Evolutionary conservation across 2,797 vertebrate species (phyloP), one percentile per base, ranked within the genome.

Genomic region (Xiphorhynchus erythropygius): DNA sequence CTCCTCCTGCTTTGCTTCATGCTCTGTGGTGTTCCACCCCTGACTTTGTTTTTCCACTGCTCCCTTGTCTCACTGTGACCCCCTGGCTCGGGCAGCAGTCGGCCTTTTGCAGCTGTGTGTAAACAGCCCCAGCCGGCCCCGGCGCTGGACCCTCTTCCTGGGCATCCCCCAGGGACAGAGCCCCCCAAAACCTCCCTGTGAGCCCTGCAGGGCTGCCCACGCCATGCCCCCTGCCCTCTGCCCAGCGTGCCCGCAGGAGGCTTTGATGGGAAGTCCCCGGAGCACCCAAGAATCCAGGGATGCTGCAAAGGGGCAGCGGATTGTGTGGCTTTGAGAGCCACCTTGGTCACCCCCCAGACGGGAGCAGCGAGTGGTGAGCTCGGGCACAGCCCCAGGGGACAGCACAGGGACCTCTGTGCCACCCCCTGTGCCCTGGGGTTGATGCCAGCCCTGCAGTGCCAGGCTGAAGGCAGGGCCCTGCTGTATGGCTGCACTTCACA

Each of bases 1-100:
- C 77, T 80, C 91, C 93, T 89, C 94, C 60, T 60, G 76, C 80
- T 95, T 91, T 91, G 89, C 87, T 93, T 93, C 90, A 27, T 71
- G 93, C 89, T 94, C 70, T 59, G 42, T 23, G 89, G 70, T 70
- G 86, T 74, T 95, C 94, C 39, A 96, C 71, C 80, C 86, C 71
- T n/a, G 35, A 87, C 83, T 95, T 92, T 94, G 91, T 89, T 96
- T 87, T 84, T 68, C 94, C 92, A 91, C 23, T 75, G 85, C 94
- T 70, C 39, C n/a, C 32, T 64, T 63, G 76, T 91, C 82, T 33
- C 35, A 67, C 64, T 91, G 73, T 30, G 83, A 57, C 92, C 81
- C 42, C 13, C 35, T 84, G 47, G 19, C 80, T 93, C 87, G 87
- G 52, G 89, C 77, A 95, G 94, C 89, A 84, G 57, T 39, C 30